Evolutionary conservation across 1,140 invertebrate genomes (phyloP).

Genomic region (Leptestheria dahalacensis): DNA sequence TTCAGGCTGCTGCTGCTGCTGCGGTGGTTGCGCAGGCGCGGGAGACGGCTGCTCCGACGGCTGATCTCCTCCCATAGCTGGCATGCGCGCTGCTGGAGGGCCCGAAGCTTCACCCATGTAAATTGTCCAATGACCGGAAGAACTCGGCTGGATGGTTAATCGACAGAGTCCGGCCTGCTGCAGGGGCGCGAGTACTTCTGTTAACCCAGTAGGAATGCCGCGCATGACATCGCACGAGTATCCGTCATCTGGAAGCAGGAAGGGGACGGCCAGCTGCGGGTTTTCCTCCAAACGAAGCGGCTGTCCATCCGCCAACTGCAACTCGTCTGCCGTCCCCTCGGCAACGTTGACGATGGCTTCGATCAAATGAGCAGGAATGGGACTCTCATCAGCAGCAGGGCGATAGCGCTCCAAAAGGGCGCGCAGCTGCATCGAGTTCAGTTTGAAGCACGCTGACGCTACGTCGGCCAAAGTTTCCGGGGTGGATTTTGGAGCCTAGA

Average conservation of each 20-base stretch:
- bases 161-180: conserved; percentile 73
- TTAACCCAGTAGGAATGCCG: conserved; percentile 78
- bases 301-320: conserved; percentile 73
- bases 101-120: conserved; percentile 49
- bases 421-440: conserved; percentile 88
- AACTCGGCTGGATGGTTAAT: conserved; percentile 72
- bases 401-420: conserved; percentile 72
- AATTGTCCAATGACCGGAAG: conserved; percentile 84
- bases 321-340: conserved; percentile 81
- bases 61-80: neutral
- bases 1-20: conserved; percentile 17
- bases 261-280: conserved; percentile 68
- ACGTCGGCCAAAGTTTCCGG: conserved; percentile 77
- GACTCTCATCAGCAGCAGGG: conserved; percentile 38
- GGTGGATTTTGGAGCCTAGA: conserved; percentile 68
- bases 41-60: neutral
- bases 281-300: conserved; percentile 52
- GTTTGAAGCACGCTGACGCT: conserved; percentile 87
- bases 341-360: conserved; percentile 62
- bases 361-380: conserved; percentile 43
- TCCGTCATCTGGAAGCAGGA: conserved; percentile 90
- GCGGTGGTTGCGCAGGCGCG: conserved; percentile 23
- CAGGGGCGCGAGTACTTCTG: conserved; percentile 78
- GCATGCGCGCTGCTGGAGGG: neutral
- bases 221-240: conserved; percentile 93